A percentile compares a stretch with the other conserved stretches of the same genome.
These are phyloP conservation scores for Sphaeramia orbicularis DNA, from an alignment of 2,797 vertebrate genomes.

Conservation along the genomic window DNA sequence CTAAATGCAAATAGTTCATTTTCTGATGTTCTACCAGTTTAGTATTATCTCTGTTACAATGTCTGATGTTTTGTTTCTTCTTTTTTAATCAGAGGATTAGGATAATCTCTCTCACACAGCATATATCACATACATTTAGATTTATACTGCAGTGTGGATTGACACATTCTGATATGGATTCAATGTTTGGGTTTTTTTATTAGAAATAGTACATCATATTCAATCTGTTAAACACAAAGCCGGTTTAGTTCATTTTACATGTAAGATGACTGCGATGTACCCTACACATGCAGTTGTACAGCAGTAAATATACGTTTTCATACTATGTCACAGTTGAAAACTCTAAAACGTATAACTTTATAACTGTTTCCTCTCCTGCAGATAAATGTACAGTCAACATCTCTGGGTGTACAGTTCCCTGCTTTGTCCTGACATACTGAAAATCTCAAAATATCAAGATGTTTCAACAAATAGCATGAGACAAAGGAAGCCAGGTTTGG, in stretches of 20 bases:
- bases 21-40: constrained; percentile 2
- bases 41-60: constrained; percentile 12
- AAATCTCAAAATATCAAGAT: background rate
- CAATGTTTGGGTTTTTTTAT: no score
- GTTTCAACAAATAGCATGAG: background rate
- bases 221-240: no score
- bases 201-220: no score
- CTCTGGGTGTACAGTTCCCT: no score
- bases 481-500: constrained; percentile 1
- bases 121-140: background rate
- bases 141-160: background rate
- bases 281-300: no score
- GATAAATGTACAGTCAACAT: no score
- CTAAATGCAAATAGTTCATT: constrained; percentile 20
- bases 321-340: no score
- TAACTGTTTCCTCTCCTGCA: no score
- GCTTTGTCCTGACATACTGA: background rate
- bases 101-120: constrained; percentile 43
- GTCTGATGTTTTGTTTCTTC: constrained; percentile 7
- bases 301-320: no score
- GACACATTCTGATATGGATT: background rate
- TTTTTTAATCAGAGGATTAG: constrained; percentile 32
- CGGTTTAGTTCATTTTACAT: no score
- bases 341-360: no score
- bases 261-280: no score